Percentiles rank a stretch among this genome's conserved stretches.
These are phyloP conservation scores for Piezodorus guildinii DNA, from an alignment of 1,140 invertebrate genomes.

Conservation along the genomic window DNA sequence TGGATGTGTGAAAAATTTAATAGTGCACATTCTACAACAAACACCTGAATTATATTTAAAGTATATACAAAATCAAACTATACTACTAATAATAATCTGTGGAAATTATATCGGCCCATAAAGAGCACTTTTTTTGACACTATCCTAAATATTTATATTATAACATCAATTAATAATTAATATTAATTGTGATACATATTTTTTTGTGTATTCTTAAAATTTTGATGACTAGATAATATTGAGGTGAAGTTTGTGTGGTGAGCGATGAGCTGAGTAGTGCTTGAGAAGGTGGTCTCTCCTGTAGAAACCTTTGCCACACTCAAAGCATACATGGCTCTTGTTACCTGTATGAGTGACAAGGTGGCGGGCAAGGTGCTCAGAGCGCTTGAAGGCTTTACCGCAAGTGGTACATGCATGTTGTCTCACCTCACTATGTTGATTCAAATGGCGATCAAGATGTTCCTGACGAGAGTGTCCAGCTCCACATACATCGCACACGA, in stretches of 20 bases:
- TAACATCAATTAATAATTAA: too few species aligned
- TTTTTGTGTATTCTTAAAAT: too few species aligned
- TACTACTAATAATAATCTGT: too few species aligned
- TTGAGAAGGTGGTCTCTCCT: constrained; percentile 59
- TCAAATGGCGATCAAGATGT: constrained; percentile 30
- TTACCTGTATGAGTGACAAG: constrained; percentile 74
- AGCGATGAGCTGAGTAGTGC: constrained; percentile 25
- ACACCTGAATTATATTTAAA: too few species aligned
- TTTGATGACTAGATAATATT: background rate
- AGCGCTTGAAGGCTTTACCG: constrained; percentile 69
- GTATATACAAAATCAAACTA: too few species aligned
- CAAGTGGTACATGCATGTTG: constrained; percentile 67
- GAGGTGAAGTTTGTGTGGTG: constrained; percentile 11
- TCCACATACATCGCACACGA: constrained; percentile 31
- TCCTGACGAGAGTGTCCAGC: constrained; percentile 30
- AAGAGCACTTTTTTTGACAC: too few species aligned
- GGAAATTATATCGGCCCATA: too few species aligned
- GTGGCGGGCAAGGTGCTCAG: constrained; percentile 69
- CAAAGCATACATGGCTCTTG: constrained; percentile 69
- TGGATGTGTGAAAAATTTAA: background rate
- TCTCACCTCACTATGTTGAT: constrained; percentile 29
- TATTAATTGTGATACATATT: too few species aligned
- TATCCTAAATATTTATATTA: too few species aligned
- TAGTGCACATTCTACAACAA: background rate
- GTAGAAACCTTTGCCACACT: constrained; percentile 66